phyloP scores from a whole-genome alignment of 2,797 vertebrate species.

The Dendrocincla fuliginosa region DNA sequence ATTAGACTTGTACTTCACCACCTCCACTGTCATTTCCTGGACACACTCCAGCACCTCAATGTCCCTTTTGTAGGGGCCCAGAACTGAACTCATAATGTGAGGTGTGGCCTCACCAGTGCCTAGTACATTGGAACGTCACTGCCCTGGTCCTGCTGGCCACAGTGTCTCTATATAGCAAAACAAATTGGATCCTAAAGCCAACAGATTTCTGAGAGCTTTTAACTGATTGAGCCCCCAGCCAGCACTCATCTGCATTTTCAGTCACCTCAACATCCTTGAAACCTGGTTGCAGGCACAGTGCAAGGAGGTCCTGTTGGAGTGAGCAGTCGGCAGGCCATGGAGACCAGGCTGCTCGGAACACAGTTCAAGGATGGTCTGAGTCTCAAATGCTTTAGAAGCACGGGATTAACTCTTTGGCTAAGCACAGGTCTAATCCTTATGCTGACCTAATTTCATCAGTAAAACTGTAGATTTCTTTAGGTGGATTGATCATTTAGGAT shows the following conservation, averaged over 20 bases:
- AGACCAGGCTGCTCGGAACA: background rate
- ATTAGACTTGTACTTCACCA: background rate
- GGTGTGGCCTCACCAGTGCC: rapidly evolving
- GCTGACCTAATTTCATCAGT: background rate
- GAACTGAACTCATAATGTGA: rapidly evolving
- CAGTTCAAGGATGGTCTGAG: background rate
- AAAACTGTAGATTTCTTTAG: background rate
- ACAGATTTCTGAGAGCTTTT: background rate
- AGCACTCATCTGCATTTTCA: background rate
- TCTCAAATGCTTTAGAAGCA: background rate
- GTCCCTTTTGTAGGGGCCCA: background rate
- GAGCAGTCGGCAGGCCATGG: background rate
- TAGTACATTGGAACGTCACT: rapidly evolving
- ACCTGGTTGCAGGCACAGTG: background rate
- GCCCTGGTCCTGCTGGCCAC: background rate
- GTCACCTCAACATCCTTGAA: background rate
- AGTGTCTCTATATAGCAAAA: background rate
- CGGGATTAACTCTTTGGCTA: background rate
- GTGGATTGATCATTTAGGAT: background rate
- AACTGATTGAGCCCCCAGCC: background rate
- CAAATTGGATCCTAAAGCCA: background rate
- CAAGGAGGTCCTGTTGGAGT: background rate
- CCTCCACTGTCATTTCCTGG: background rate
- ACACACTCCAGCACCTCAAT: rapidly evolving
- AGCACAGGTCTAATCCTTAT: background rate